Percentiles rank a stretch among this genome's conserved stretches.
Conservation (phyloP, 2,888 invertebrate genomes). For the Troglohyphantes excavatus region DNA sequence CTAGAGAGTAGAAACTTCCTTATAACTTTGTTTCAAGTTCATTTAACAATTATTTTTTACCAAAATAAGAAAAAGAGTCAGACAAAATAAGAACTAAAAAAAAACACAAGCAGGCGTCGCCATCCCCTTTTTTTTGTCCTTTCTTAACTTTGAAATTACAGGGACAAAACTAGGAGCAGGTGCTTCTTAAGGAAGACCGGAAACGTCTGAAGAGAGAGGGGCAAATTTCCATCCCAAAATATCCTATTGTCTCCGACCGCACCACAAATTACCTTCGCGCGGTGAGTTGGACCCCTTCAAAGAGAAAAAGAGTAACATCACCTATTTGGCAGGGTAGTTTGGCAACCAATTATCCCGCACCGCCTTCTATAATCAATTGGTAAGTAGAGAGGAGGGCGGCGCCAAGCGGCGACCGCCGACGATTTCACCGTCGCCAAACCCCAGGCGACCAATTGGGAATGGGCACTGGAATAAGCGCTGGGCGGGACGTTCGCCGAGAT, state of each 20-base stretch:
- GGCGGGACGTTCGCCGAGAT: conserved; percentile 45
- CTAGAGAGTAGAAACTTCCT: too few relatives aligned
- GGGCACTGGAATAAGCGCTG: conserved; percentile 35
- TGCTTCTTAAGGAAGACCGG: conserved; percentile 21
- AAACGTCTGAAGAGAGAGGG: conserved; percentile 22
- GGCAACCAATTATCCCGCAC: conserved; percentile 72
- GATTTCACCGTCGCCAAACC: conserved; percentile 68
- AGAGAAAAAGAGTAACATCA: conserved; percentile 41
- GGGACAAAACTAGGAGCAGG: conserved; percentile 21
- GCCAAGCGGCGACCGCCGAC: conserved; percentile 74
- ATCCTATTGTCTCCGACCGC: conserved; percentile 15
- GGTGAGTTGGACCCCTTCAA: conserved; percentile 32
- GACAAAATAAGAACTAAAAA: too few relatives aligned
- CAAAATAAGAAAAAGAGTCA: too few relatives aligned
- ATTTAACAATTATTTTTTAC: too few relatives aligned
- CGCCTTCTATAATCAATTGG: conserved; percentile 75
- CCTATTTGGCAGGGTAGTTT: conserved; percentile 66
- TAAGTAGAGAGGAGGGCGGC: conserved; percentile 70
- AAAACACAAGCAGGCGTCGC: background rate
- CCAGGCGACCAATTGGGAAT: conserved; percentile 67
- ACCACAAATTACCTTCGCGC: conserved; percentile 41
- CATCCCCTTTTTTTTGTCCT: background rate
- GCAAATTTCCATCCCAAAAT: conserved; percentile 4
- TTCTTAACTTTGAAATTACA: conserved; percentile 6
- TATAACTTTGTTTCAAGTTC: too few relatives aligned